Conservation (phyloP, 1,140 invertebrate species). For the Zaprionus vittiger region DNA sequence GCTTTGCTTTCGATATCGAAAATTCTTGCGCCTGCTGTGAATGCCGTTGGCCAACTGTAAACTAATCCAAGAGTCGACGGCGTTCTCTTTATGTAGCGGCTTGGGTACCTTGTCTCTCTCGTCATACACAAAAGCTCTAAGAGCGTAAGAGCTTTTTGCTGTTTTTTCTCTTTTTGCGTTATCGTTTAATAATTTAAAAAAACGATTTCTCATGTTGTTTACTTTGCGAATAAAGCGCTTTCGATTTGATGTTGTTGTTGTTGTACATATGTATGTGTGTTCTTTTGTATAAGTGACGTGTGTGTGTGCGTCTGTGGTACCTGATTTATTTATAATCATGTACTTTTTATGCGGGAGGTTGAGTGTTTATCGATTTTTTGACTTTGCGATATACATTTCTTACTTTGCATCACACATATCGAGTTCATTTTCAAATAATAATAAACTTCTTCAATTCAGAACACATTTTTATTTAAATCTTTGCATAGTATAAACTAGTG, state of each 20-base stretch:
- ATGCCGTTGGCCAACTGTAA: constrained; percentile 2
- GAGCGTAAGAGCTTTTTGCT: constrained; percentile 1
- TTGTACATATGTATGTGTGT: background rate
- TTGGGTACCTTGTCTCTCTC: background rate
- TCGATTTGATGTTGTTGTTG: constrained; percentile 32
- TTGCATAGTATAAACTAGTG: background rate
- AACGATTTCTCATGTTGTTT: constrained; percentile 49
- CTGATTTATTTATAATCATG: constrained; percentile 58
- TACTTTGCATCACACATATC: background rate
- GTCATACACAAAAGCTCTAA: background rate
- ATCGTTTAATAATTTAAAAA: background rate
- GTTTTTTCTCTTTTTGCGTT: background rate
- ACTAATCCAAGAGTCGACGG: background rate
- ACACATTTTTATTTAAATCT: background rate
- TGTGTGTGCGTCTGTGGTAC: constrained; percentile 5
- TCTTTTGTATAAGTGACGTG: constrained; percentile 26
- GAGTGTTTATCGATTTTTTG: background rate
- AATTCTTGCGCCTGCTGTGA: background rate
- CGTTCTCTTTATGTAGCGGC: constrained; percentile 14
- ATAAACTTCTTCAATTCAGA: background rate
- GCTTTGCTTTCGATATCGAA: background rate
- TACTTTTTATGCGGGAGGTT: background rate
- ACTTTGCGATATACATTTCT: background rate
- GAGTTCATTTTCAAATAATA: background rate
- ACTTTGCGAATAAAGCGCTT: constrained; percentile 57